Conservation (phyloP, 2,113 vertebrate genomes). For the Oxyruncus cristatus region DNA sequence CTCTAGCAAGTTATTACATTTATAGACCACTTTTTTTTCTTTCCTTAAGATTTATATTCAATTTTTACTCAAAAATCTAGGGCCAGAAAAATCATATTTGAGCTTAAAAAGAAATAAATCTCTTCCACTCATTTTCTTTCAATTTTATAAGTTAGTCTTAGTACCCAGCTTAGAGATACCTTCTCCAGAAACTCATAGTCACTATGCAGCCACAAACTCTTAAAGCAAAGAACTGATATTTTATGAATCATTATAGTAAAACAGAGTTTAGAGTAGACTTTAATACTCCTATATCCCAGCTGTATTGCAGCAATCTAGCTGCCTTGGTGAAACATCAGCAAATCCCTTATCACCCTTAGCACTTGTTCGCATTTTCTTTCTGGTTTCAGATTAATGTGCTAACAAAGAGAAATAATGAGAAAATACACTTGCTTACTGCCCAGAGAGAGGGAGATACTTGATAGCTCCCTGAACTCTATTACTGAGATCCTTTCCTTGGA, state of each 20-base stretch:
- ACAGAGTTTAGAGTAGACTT: conserved; percentile 4
- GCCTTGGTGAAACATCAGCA: conserved; percentile 9
- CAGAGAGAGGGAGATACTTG: background rate
- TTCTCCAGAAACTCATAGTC: background rate
- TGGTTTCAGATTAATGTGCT: background rate
- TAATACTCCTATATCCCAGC: conserved; percentile 12
- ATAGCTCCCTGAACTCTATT: background rate
- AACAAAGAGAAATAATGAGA: background rate
- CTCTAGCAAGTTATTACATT: background rate
- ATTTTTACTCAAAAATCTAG: background rate
- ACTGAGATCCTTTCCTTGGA: background rate
- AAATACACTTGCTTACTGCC: background rate
- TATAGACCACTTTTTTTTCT: background rate
- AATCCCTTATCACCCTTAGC: background rate
- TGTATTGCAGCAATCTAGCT: background rate
- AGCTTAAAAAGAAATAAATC: background rate
- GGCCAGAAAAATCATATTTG: background rate
- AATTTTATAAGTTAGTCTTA: background rate
- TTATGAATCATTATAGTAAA: conserved; percentile 21
- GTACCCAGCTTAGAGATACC: background rate
- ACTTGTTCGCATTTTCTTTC: background rate
- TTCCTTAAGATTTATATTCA: background rate
- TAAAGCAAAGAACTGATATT: background rate
- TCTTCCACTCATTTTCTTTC: background rate
- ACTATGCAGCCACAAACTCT: background rate